Evolutionary conservation across 2,888 invertebrate genomes (phyloP), one percentile per base, ranked within the genome.

Genomic region (Ophion costatus): DNA sequence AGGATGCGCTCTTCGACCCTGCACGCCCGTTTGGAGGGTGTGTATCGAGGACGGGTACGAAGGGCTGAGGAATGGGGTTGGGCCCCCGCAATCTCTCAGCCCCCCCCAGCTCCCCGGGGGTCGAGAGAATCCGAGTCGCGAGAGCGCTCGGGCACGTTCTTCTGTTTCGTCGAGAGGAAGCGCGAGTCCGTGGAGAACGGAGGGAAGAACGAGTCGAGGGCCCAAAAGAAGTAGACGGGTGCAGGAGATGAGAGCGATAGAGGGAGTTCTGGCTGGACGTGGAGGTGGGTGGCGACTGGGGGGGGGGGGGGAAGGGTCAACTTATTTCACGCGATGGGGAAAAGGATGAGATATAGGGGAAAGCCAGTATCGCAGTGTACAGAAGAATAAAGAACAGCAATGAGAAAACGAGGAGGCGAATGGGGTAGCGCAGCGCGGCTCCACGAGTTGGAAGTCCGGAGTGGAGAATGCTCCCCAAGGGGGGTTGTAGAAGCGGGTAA

Each of bases 71-170:
- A 5, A 9, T 10, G 14, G 45, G 42, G 42, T 1, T 4, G 42
- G 42, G n/a, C n/a, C n/a, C n/a, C n/a, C n/a, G n/a, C n/a, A n/a
- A n/a, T n/a, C n/a, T n/a, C n/a, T n/a, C n/a, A n/a, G n/a, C n/a
- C n/a, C n/a, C n/a, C n/a, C n/a, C n/a, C n/a, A n/a, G n/a, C n/a
- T n/a, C n/a, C n/a, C n/a, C n/a, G 11, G 42, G 42, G 42, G 11
- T 1, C 4, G 29, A 29, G 38, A 38, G 38, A 38, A 38, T 38
- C 6, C 67, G 66, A 76, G 76, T 38, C 76, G 38, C 76, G 89
- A 88, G 83, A 83, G 82, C 86, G 89, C 89, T 89, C 83, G 86
- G 83, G 71, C 89, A n/a, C 64, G 64, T 57, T 51, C 64, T 56
- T 66, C 66, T 57, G 42, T 67, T 45, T 67, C n/a, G 7, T 56